A percentile compares a stretch with the other conserved stretches of the same genome.
Evolutionary conservation across 2,113 vertebrate species (phyloP).

Genomic region (Phaethornis superciliosus): DNA sequence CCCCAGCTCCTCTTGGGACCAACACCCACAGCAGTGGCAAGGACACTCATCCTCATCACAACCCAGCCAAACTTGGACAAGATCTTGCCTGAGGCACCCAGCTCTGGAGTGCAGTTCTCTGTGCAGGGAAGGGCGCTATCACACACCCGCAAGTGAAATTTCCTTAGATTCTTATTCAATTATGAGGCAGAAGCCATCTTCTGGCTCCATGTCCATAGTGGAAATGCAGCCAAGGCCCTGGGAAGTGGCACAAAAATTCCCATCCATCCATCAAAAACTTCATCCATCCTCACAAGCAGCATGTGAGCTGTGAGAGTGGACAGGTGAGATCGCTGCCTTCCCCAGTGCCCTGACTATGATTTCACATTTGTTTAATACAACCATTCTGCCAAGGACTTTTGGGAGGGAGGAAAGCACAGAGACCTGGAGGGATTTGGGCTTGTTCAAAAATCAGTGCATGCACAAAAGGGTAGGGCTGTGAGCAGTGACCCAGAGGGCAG

Average conservation of each 20-base stretch:
- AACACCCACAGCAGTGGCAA: background rate
- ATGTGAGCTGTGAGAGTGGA: background rate
- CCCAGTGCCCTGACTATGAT: background rate
- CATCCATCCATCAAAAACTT: background rate
- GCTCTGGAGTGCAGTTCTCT: background rate
- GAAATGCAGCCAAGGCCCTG: background rate
- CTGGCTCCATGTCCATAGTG: slow-evolving; percentile 30
- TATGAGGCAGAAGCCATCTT: slow-evolving; percentile 55
- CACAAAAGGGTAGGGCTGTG: background rate
- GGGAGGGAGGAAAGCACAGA: background rate
- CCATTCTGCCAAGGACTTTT: background rate
- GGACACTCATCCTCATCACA: accelerated
- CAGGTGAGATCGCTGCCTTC: background rate
- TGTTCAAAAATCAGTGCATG: background rate
- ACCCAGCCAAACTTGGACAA: background rate
- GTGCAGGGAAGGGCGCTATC: background rate
- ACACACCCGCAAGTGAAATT: background rate
- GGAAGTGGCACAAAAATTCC: background rate
- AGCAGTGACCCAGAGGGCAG: background rate
- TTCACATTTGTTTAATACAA: background rate
- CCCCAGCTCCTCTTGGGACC: background rate
- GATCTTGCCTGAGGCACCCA: background rate
- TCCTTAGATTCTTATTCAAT: slow-evolving; percentile 57
- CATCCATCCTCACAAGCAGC: background rate
- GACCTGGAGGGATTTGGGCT: background rate